Evolutionary conservation across 1,140 invertebrate species (phyloP).

Genomic region (Daktulosphaira vitifoliae): DNA sequence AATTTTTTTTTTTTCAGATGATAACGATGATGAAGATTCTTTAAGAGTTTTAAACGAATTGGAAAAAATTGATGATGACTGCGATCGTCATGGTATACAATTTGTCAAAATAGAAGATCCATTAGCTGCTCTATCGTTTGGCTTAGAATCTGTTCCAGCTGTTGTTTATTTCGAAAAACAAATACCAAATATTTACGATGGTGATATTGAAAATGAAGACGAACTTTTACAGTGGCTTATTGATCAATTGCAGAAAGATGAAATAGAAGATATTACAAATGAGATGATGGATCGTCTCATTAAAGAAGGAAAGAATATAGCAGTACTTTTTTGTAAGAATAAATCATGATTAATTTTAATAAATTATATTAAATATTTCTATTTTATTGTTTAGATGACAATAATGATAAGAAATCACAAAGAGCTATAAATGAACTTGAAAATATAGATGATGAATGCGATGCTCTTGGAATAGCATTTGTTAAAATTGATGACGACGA

Average conservation of each 20-base stretch:
- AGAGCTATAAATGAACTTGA: constrained; percentile 80
- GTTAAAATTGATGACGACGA: constrained; percentile 87
- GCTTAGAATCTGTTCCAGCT: constrained; percentile 72
- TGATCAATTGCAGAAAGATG: constrained; percentile 77
- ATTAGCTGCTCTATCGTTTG: constrained; percentile 70
- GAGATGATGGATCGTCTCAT: constrained; percentile 86
- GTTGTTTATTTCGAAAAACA: constrained; percentile 90
- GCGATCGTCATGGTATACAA: constrained; percentile 82
- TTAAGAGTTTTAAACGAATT: constrained; percentile 73
- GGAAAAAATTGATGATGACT: constrained; percentile 89
- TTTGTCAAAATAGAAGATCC: constrained; percentile 88
- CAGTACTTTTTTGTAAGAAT: constrained; percentile 83
- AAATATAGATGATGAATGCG: constrained; percentile 91
- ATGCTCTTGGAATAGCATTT: constrained; percentile 74
- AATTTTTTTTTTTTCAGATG: constrained; percentile 49
- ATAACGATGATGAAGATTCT: constrained; percentile 74
- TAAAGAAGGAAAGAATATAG: constrained; percentile 77
- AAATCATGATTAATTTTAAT: not conserved
- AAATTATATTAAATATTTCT: too few relatives aligned
- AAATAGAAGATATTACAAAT: constrained; percentile 91
- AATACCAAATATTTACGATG: constrained; percentile 85
- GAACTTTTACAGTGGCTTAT: constrained; percentile 82
- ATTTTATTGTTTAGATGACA: constrained; percentile 60
- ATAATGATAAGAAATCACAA: constrained; percentile 79
- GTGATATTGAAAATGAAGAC: constrained; percentile 84